phyloP scores from a whole-genome alignment of 64 coral and sea anemone genomes.

The Orbicella faveolata region DNA sequence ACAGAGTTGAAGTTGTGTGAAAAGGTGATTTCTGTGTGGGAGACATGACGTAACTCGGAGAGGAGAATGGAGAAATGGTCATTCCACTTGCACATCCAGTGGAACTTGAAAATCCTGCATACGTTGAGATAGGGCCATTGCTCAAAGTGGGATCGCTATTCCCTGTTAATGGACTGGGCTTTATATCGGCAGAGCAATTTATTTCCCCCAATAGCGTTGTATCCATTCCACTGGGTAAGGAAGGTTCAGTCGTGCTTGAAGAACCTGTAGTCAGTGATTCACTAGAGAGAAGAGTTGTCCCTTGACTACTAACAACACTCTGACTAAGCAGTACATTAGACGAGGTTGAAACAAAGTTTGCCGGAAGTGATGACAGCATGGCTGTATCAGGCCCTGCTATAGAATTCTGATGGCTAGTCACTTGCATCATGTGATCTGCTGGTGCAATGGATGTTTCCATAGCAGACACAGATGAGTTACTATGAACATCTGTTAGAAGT shows the following conservation, averaged over 20 bases:
- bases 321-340: constrained; percentile 13
- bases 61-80: constrained; percentile 68
- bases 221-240: background rate
- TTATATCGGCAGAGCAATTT: background rate
- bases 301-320: constrained; percentile 22
- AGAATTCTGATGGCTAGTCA: constrained; percentile 1
- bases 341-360: constrained; percentile 19
- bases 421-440: background rate
- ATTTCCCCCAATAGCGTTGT: constrained; percentile 1
- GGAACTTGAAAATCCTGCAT: constrained; percentile 1
- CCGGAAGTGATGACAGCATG: background rate
- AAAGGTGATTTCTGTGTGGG: constrained; percentile 77
- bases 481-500: background rate
- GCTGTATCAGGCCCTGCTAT: background rate
- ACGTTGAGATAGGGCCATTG: constrained; percentile 40
- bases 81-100: constrained; percentile 9
- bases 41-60: constrained; percentile 78
- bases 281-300: constrained; percentile 15
- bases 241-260: background rate
- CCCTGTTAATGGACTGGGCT: constrained; percentile 12
- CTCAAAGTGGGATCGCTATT: constrained; percentile 22
- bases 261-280: background rate
- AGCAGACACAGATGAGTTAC: constrained; percentile 4
- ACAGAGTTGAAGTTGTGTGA: constrained; percentile 55
- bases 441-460: background rate